Evolutionary conservation across 1,140 invertebrate species (phyloP), one percentile per base, ranked within the genome.

Genomic region (Drosophila novamexicana): DNA sequence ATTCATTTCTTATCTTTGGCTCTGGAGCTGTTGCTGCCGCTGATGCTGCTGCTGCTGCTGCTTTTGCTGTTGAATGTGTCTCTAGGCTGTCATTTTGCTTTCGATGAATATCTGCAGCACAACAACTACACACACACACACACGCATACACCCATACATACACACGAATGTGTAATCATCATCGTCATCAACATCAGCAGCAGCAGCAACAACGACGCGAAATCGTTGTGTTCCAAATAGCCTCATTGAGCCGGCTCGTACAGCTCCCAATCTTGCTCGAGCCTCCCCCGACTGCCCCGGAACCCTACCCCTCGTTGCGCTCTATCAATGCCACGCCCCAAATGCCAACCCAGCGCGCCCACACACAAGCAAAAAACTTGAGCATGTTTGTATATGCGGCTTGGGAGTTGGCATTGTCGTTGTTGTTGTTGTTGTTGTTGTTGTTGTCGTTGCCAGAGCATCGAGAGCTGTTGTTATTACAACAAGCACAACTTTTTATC

Each of bases 81-180:
- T 91, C 86, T 91, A 78, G 90, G 90, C 90, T 91, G 90, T 91
- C 90, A 91, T 91, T 91, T 91, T 85, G 80, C 83, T 91, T 81
- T 90, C 90, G 90, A 91, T 91, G 90, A 82, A 80, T 88, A 91
- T 91, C 90, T 90, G 45, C 57, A 50, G 61, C 61, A 12, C 69
- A 53, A 44, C 63, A 29, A 39, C 50, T 62, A 45, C 18, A 61
- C 32, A 32, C 12, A 42, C 36, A 59, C 57, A 64, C 42, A 75
- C 40, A 22, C 57, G 50, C 44, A 32, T 6, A 40, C 36, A 10
- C 56, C 42, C 6, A 40, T 45, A 65, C 59, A 57, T 49, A 72
- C 52, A 76, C 78, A 68, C 54, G 68, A 86, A 88, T 75, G 72
- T 84, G 83, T 89, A 85, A 89, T 90, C 85, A 89, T 85, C 85